Conservation (phyloP, 2,797 vertebrate species). For the Pangasius sanitwongsei region DNA sequence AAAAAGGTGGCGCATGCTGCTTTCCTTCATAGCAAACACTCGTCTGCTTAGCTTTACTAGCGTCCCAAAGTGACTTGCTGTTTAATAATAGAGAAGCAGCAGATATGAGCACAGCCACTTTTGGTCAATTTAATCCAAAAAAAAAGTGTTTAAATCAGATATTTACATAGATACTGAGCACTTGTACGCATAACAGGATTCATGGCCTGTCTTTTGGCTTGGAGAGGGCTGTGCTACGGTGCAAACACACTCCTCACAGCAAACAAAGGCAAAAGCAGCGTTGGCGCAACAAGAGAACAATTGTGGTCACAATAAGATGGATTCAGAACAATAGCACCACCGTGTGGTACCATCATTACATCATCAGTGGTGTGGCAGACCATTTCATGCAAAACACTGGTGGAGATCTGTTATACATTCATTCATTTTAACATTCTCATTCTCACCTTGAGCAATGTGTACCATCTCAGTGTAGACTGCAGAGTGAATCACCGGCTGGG, state of each 20-base stretch:
- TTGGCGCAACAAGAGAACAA: background rate
- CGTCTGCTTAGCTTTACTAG: constrained; percentile 42
- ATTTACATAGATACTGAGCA: constrained; percentile 23
- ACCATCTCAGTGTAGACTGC: constrained; percentile 85
- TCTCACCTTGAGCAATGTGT: constrained; percentile 88
- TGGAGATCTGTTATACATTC: background rate
- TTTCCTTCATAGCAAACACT: background rate
- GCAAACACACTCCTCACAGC: constrained; percentile 1
- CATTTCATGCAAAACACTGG: background rate
- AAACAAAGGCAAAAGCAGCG: background rate
- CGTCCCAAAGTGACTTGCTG: constrained; percentile 57
- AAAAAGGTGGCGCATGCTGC: constrained; percentile 1
- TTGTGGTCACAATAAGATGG: background rate
- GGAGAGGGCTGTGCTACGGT: constrained; percentile 3
- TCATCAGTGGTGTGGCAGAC: background rate
- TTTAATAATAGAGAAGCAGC: constrained; percentile 46
- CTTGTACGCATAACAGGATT: background rate
- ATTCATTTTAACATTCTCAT: background rate
- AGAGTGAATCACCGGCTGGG: constrained; percentile 88
- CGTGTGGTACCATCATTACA: constrained; percentile 35
- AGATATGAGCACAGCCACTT: background rate
- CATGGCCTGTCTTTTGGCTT: background rate
- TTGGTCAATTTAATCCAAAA: constrained; percentile 22
- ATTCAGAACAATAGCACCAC: constrained; percentile 48
- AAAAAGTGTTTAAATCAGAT: constrained; percentile 20